Percentiles rank a stretch among this genome's conserved stretches.
Conservation (phyloP, 2,797 vertebrate species). For the Peromyscus aztecus region DNA sequence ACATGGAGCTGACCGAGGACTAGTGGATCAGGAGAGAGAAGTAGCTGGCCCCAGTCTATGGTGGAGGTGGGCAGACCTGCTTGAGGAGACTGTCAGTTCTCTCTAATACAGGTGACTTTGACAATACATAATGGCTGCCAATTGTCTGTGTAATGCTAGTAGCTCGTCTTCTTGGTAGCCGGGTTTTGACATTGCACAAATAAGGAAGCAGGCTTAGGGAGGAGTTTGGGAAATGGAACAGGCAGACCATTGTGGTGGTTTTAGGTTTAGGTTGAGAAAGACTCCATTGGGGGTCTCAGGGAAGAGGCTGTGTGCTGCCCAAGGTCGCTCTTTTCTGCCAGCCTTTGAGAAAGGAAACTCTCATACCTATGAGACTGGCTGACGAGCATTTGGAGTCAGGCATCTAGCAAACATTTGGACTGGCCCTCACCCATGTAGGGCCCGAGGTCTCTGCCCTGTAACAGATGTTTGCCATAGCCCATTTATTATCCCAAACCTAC, state of each 20-base stretch:
- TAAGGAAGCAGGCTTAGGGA: conserved; percentile 29
- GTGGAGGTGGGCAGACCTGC: background rate
- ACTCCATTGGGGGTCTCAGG: background rate
- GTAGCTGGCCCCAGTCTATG: background rate
- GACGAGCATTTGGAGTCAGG: background rate
- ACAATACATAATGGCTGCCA: background rate
- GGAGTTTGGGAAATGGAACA: background rate
- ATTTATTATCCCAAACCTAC: background rate
- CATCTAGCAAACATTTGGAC: background rate
- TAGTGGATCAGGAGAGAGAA: background rate
- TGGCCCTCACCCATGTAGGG: background rate
- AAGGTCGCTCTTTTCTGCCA: background rate
- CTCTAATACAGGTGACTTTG: background rate
- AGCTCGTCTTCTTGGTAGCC: background rate
- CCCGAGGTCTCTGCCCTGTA: background rate
- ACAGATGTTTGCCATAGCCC: background rate
- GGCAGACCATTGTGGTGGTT: background rate
- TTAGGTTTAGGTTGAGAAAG: background rate
- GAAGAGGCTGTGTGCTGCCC: background rate
- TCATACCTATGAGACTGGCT: background rate
- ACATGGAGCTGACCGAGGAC: background rate
- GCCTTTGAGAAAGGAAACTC: background rate
- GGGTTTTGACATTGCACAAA: background rate
- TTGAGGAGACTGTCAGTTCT: background rate
- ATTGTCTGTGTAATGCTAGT: background rate